These are phyloP conservation scores for Drosophila obscura DNA, from an alignment of 1,140 invertebrate genomes.

Conservation along the genomic window DNA sequence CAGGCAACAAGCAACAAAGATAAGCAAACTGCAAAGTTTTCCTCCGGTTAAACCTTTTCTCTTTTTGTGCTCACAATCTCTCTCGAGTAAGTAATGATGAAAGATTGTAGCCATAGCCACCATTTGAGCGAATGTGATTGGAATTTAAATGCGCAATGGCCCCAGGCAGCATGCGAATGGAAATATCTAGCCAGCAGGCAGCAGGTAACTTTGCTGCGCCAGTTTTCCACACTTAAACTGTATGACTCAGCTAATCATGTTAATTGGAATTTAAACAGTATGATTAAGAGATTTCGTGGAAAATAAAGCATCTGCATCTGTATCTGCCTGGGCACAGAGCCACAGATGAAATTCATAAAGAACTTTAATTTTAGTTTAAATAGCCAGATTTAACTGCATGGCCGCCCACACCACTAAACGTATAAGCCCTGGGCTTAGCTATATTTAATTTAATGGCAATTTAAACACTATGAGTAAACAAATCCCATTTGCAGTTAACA, in stretches of 20 bases:
- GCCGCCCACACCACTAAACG: no score
- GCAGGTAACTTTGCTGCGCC: not conserved
- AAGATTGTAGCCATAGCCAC: slow-evolving; percentile 46
- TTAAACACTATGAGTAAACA: slow-evolving; percentile 7
- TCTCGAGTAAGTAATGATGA: slow-evolving; percentile 52
- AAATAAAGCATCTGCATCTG: no score
- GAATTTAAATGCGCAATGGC: slow-evolving; percentile 46
- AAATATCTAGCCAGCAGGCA: no score
- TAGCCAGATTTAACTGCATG: no score
- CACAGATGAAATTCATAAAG: no score
- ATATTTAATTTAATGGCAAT: not conserved
- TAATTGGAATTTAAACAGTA: no score
- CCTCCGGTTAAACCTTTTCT: slow-evolving; percentile 21
- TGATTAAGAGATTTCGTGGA: no score
- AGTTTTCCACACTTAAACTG: not conserved
- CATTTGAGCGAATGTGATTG: slow-evolving; percentile 16
- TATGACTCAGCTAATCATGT: not conserved
- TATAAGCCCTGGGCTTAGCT: not conserved
- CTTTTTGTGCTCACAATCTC: slow-evolving; percentile 8
- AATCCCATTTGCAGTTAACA: slow-evolving; percentile 7
- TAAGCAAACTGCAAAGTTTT: slow-evolving; percentile 73
- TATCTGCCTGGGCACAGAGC: no score
- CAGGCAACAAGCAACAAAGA: slow-evolving; percentile 52
- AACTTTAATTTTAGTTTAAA: not conserved
- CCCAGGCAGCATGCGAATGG: no score